phyloP scores from a whole-genome alignment of 2,113 vertebrate genomes.

The Polypterus bichir region DNA sequence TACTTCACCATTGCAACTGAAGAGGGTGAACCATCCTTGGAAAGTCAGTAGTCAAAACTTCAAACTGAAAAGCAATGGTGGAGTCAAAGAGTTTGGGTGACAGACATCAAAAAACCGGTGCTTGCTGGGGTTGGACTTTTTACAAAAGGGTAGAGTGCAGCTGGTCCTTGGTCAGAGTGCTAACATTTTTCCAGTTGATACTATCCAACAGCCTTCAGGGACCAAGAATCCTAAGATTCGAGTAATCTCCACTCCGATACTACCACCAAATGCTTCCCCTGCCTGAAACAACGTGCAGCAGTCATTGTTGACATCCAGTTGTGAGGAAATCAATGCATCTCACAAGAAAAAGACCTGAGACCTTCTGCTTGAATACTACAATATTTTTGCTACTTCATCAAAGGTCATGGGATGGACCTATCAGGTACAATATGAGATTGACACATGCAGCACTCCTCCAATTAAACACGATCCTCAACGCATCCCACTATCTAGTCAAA shows the following conservation, averaged over 20 bases:
- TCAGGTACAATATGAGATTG: background rate
- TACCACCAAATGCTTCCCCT: background rate
- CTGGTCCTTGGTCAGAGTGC: background rate
- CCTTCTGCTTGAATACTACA: background rate
- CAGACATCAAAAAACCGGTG: background rate
- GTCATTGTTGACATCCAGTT: background rate
- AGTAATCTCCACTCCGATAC: background rate
- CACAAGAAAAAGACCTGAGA: background rate
- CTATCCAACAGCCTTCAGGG: background rate
- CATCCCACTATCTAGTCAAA: background rate
- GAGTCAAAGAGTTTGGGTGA: background rate
- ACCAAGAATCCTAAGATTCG: too few species aligned
- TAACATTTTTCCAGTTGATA: background rate
- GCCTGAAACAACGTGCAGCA: background rate
- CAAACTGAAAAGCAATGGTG: background rate
- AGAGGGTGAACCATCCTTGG: background rate
- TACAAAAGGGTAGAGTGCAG: background rate
- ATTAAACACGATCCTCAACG: too few species aligned
- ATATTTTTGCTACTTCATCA: background rate
- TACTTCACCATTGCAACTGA: background rate
- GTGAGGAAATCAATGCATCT: background rate
- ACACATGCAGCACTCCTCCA: too few species aligned
- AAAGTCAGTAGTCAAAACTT: background rate
- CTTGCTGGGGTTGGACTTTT: constrained; percentile 1
- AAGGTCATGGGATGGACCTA: background rate